These are phyloP conservation scores for Nymphalis io DNA, from an alignment of 1,140 invertebrate species.

Conservation along the genomic window DNA sequence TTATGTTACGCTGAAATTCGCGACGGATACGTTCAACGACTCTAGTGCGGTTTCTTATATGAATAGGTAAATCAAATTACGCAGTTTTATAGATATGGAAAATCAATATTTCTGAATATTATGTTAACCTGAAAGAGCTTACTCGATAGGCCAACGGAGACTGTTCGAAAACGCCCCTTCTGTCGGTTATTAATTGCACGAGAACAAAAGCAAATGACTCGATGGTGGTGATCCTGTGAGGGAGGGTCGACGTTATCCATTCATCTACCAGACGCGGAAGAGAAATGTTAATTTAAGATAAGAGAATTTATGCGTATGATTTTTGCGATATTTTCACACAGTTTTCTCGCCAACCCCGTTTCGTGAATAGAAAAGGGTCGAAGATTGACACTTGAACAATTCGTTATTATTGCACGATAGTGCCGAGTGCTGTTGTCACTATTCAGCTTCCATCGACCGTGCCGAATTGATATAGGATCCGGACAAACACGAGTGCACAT, in stretches of 20 bases:
- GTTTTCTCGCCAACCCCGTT: conserved; percentile 45
- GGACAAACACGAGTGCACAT: conserved; percentile 55
- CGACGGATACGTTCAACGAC: no score
- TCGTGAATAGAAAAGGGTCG: conserved; percentile 70
- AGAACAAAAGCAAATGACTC: conserved; percentile 80
- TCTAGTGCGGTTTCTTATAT: no score
- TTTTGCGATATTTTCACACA: conserved; percentile 72
- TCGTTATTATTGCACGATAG: conserved; percentile 68
- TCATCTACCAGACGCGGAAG: conserved; percentile 71
- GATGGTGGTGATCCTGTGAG: conserved; percentile 74
- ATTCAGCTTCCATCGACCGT: conserved; percentile 61
- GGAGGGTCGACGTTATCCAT: conserved; percentile 75
- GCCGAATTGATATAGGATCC: conserved; percentile 65
- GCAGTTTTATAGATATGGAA: neutral
- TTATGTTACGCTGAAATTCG: neutral
- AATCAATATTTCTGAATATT: conserved; percentile 22
- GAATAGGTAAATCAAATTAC: no score
- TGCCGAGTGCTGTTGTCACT: conserved; percentile 58
- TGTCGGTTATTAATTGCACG: conserved; percentile 76
- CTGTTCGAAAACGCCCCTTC: conserved; percentile 70
- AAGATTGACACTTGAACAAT: conserved; percentile 61
- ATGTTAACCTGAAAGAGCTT: conserved; percentile 62
- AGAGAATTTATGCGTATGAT: conserved; percentile 76
- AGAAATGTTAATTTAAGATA: conserved; percentile 79
- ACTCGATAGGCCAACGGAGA: conserved; percentile 68